A percentile compares a stretch with the other conserved stretches of the same genome.
Evolutionary conservation across 1,140 invertebrate species (phyloP).

Genomic region (Ceratosolen solmsi): DNA sequence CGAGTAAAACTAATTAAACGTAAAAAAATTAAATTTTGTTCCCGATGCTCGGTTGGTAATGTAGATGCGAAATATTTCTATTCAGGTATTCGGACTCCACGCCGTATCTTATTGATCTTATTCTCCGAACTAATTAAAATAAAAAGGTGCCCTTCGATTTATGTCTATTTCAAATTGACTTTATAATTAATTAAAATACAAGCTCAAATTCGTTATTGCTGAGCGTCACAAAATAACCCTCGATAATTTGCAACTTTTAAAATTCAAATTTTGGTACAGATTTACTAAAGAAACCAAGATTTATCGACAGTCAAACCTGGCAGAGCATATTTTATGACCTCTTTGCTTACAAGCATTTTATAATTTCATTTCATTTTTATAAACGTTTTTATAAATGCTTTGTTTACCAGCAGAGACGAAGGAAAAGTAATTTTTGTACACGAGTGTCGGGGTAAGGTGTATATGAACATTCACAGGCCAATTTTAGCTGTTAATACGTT

Average conservation of each 20-base stretch:
- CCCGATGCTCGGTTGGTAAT: background rate
- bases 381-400: slow-evolving; percentile 3
- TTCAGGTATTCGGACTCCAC: background rate
- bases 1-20: too few relatives aligned
- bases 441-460: background rate
- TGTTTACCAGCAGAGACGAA: background rate
- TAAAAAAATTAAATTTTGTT: background rate
- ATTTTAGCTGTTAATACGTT: too few relatives aligned
- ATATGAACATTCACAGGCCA: too few relatives aligned
- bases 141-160: background rate
- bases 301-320: too few relatives aligned
- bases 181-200: background rate
- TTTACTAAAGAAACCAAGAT: too few relatives aligned
- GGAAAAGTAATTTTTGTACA: background rate
- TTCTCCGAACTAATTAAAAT: background rate
- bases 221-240: background rate
- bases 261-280: background rate
- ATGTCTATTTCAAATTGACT: background rate
- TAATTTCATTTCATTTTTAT: too few relatives aligned
- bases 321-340: too few relatives aligned
- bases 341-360: too few relatives aligned
- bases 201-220: background rate
- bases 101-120: background rate
- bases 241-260: background rate
- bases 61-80: background rate